Conservation (phyloP, 2,888 invertebrate species). For the Trimorus sp. region DNA sequence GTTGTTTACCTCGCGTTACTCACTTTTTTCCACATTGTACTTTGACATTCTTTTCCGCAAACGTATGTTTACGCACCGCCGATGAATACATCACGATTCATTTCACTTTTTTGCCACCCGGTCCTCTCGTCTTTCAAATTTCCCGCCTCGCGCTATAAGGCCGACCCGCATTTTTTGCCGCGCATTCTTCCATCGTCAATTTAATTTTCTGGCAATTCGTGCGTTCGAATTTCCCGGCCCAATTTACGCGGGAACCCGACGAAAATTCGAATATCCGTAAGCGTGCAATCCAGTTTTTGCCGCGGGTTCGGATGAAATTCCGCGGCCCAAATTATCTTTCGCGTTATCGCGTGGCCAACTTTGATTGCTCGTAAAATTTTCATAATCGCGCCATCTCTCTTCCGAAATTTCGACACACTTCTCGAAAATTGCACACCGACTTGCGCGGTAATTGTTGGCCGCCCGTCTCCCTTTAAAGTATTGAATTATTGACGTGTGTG, state of each 20-base stretch:
- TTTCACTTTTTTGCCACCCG: constrained; percentile 29
- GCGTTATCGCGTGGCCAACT: no score
- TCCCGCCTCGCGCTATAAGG: background rate
- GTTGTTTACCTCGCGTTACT: constrained; percentile 49
- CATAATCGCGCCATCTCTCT: background rate
- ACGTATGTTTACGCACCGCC: constrained; percentile 28
- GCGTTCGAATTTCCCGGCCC: no score
- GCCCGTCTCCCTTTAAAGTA: constrained; percentile 36
- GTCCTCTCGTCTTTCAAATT: background rate
- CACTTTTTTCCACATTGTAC: constrained; percentile 31
- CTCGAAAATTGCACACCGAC: constrained; percentile 16
- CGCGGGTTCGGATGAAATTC: background rate
- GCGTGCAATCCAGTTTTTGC: no score
- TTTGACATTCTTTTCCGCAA: constrained; percentile 36
- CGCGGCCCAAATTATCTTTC: background rate
- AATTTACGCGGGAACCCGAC: no score
- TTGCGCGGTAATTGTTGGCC: constrained; percentile 27
- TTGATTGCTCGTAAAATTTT: no score
- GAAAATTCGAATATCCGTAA: no score
- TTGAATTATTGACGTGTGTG: constrained; percentile 42
- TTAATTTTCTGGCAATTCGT: no score
- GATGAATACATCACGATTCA: constrained; percentile 49
- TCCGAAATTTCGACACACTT: constrained; percentile 21
- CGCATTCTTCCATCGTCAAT: background rate
- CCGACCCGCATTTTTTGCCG: background rate